Evolutionary conservation across 1,140 invertebrate genomes (phyloP).

Genomic region (Frieseomelitta varia): DNA sequence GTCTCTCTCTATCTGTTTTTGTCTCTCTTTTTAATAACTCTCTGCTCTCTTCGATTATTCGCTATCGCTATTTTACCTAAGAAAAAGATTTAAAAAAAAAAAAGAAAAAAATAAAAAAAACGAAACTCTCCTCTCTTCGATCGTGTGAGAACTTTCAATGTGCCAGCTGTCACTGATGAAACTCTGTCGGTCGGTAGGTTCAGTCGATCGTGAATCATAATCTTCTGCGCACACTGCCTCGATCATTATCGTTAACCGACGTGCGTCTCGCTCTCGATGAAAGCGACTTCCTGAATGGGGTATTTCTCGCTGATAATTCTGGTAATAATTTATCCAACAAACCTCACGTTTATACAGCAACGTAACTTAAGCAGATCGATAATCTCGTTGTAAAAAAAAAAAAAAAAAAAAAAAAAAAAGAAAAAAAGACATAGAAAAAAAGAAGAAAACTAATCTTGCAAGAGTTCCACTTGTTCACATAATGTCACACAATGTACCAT

Average conservation of each 20-base stretch:
- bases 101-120: too few species aligned
- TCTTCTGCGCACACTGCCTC: slow-evolving; percentile 26
- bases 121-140: slow-evolving; percentile 8
- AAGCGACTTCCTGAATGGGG: slow-evolving; percentile 1
- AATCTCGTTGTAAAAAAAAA: not conserved
- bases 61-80: slow-evolving; percentile 23
- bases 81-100: not conserved
- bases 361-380: not conserved
- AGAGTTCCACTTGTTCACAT: not conserved
- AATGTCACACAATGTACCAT: slow-evolving; percentile 51
- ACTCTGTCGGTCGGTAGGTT: slow-evolving; percentile 27
- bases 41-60: slow-evolving; percentile 12
- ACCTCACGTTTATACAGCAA: slow-evolving; percentile 7
- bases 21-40: not conserved
- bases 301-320: slow-evolving; percentile 22
- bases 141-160: slow-evolving; percentile 57
- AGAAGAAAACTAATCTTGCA: too few species aligned
- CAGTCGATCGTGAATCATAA: slow-evolving; percentile 1
- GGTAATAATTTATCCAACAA: not conserved
- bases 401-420: too few species aligned
- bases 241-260: not conserved
- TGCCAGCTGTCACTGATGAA: slow-evolving; percentile 53
- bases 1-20: not conserved
- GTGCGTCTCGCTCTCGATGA: slow-evolving; percentile 21
- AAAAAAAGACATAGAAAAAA: too few species aligned